A percentile compares a stretch with the other conserved stretches of the same genome.
These are phyloP conservation scores for Aporrectodea caliginosa DNA, from an alignment of 1,140 invertebrate genomes.

Conservation along the genomic window DNA sequence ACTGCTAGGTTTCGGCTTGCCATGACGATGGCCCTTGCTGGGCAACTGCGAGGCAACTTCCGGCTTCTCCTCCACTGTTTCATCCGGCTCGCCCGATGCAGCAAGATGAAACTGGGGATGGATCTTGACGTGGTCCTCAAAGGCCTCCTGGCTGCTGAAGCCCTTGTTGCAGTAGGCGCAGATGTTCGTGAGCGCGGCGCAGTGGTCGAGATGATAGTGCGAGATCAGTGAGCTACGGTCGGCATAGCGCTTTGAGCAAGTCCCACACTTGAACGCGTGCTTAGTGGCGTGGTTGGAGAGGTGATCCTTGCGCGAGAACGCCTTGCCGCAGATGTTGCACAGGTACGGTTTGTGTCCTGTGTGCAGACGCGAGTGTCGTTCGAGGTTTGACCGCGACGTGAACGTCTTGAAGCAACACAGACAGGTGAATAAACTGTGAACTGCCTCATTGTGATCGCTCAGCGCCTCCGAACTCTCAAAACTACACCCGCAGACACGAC, in stretches of 20 bases:
- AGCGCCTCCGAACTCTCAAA: constrained; percentile 26
- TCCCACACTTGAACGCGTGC: constrained; percentile 30
- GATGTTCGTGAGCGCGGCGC: constrained; percentile 13
- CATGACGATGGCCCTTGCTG: neutral
- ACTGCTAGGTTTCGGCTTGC: neutral
- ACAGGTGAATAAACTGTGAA: constrained; percentile 34
- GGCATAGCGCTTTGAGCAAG: constrained; percentile 27
- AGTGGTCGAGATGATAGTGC: constrained; percentile 27
- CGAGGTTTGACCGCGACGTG: constrained; percentile 95
- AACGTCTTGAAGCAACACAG: constrained; percentile 82
- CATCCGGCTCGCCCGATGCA: neutral
- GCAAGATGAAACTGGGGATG: constrained; percentile 23
- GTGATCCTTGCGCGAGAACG: constrained; percentile 33
- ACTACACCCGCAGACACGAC: constrained; percentile 17
- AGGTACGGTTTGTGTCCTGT: constrained; percentile 83
- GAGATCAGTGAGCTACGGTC: constrained; percentile 22
- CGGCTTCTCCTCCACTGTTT: neutral
- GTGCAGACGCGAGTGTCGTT: constrained; percentile 94
- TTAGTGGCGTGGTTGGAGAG: constrained; percentile 31
- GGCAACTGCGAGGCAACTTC: neutral
- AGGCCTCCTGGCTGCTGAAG: constrained; percentile 27
- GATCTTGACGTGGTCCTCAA: constrained; percentile 28
- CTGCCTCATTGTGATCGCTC: constrained; percentile 26
- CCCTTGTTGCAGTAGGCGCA: constrained; percentile 33
- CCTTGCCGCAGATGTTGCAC: constrained; percentile 29